These are phyloP conservation scores for Sternotherus odoratus DNA, from an alignment of 2,797 vertebrate species.

Conservation along the genomic window DNA sequence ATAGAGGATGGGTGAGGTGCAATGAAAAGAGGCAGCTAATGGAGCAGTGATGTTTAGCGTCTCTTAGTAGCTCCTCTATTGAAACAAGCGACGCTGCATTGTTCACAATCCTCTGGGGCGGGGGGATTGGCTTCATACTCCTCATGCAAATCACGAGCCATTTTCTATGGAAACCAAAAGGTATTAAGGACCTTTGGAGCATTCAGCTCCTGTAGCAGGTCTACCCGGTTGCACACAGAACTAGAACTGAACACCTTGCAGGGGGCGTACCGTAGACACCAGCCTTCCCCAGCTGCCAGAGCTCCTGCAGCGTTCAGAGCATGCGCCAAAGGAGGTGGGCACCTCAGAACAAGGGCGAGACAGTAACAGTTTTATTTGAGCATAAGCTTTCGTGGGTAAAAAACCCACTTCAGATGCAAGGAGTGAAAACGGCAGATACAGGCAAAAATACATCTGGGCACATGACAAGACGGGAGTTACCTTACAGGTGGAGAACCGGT, in stretches of 20 bases:
- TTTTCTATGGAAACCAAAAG: background rate
- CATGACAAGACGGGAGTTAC: too few species aligned
- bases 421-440: too few species aligned
- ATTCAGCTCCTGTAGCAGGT: too few species aligned
- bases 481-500: too few species aligned
- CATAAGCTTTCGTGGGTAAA: too few species aligned
- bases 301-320: background rate
- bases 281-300: background rate
- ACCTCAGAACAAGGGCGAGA: background rate
- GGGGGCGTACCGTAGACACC: background rate
- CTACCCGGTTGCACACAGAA: accelerated
- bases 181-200: too few species aligned
- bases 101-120: background rate
- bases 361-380: too few species aligned
- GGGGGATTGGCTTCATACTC: background rate
- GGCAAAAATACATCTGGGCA: too few species aligned
- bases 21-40: background rate
- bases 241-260: too few species aligned
- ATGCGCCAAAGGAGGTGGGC: too few species aligned
- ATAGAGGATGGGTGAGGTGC: background rate
- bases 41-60: background rate
- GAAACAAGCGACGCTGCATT: background rate
- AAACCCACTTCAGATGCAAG: too few species aligned
- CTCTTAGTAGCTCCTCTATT: background rate
- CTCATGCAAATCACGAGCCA: background rate